A percentile compares a stretch with the other conserved stretches of the same genome.
Conservation (phyloP, 2,888 invertebrate species). For the Caenorhabditis macrosperma region DNA sequence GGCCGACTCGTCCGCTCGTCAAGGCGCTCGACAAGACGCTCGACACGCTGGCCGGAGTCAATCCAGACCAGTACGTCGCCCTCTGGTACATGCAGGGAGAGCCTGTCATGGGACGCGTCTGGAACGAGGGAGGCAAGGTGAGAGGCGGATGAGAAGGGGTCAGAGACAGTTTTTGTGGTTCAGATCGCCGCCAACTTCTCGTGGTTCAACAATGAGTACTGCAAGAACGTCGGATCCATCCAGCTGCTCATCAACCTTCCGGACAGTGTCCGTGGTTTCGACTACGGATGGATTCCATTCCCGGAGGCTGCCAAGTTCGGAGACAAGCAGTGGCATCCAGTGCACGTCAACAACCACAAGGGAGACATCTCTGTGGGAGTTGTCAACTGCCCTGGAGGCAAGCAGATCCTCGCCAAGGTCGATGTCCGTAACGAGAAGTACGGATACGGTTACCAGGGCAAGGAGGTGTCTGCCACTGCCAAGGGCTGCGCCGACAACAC, state of each 20-base stretch:
- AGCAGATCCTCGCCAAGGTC: constrained; percentile 76
- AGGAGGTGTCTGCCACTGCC: constrained; percentile 60
- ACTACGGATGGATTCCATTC: constrained; percentile 77
- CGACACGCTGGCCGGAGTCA: constrained; percentile 73
- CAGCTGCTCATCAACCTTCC: constrained; percentile 69
- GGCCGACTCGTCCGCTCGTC: constrained; percentile 65
- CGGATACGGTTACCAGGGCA: constrained; percentile 69
- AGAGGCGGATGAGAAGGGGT: not conserved
- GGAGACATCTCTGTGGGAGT: constrained; percentile 75
- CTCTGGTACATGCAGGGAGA: constrained; percentile 77
- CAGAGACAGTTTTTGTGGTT: not conserved
- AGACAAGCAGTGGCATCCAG: constrained; percentile 71
- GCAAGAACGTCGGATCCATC: constrained; percentile 73
- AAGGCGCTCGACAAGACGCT: constrained; percentile 71
- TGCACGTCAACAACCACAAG: constrained; percentile 74
- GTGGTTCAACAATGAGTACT: constrained; percentile 75
- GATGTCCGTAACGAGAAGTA: constrained; percentile 77
- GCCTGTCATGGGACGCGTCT: constrained; percentile 78
- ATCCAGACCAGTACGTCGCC: constrained; percentile 76
- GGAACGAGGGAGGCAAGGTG: constrained; percentile 76
- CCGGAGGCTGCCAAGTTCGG: constrained; percentile 73
- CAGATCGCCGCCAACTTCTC: constrained; percentile 75
- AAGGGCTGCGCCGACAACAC: constrained; percentile 46
- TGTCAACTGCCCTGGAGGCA: constrained; percentile 69
- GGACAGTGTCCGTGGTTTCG: constrained; percentile 77